Conservation (phyloP, 2,888 invertebrate species). For the Epinotia nisella region DNA sequence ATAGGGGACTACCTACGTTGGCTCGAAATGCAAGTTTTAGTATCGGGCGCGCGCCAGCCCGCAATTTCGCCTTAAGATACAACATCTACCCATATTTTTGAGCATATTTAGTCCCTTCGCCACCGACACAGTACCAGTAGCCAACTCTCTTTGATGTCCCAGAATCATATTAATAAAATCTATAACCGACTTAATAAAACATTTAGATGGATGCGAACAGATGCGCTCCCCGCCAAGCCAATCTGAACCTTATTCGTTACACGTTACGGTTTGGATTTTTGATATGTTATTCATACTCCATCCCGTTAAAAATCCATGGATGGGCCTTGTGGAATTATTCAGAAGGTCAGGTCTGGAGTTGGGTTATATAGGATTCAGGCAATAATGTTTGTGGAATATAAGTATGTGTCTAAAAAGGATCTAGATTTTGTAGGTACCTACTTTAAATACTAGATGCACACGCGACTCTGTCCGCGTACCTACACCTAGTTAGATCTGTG, state of each 20-base stretch:
- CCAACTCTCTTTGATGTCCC: constrained; percentile 16
- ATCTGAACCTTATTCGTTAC: not conserved
- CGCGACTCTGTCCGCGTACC: no score
- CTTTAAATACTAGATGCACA: no score
- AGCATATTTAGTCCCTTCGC: not conserved
- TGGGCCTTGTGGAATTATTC: constrained; percentile 19
- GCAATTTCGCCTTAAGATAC: no score
- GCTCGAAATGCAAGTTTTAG: no score
- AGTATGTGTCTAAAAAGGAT: not conserved
- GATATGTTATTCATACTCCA: not conserved
- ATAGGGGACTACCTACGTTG: no score
- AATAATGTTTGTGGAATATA: not conserved
- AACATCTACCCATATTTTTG: not conserved
- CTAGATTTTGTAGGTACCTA: not conserved
- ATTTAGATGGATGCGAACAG: constrained; percentile 19
- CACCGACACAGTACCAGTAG: not conserved
- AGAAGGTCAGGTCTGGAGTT: not conserved
- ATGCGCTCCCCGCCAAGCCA: constrained; percentile 3
- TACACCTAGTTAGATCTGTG: no score
- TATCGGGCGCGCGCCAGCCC: no score
- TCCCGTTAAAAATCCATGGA: constrained; percentile 25
- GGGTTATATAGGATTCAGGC: not conserved
- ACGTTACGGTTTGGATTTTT: not conserved
- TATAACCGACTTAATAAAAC: constrained; percentile 32
- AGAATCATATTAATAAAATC: constrained; percentile 25